Base-by-base conservation (phyloP, 2,888 invertebrate genomes). In the Selenia dentaria region DNA sequence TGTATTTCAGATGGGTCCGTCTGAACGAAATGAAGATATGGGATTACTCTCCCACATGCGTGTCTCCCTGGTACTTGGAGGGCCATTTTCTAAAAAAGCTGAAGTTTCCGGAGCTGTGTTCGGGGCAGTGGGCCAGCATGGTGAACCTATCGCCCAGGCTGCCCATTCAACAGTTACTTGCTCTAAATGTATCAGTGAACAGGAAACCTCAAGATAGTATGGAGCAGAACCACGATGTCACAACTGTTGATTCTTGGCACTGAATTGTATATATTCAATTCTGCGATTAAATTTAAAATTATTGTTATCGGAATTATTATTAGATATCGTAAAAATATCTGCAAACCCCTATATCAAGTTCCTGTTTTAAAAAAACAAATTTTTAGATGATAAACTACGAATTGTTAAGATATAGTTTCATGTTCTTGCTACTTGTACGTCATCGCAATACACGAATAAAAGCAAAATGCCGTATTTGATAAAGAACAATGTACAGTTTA, bases 41-140 rank as follows among this genome's bases (percentile, higher is more conserved):
- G 94, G 94, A 94, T 66, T 92, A 93, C 31, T 93, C 93, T 3
- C 94, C 94, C 0, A 92, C 93, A 0, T 96, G 96, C 66, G 91
- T 94, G 25, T 94, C 95, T 0, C 96, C 96, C 0, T 94, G 94
- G 61, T 92, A 92, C 57, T 80, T 95, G 4, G 95, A 94, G 31
- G 95, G 95, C 0, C 92, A 92, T 57, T 91, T 93, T 24, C 79
- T 96, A 25, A 92, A 93, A 58, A 93, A 93, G 44, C 89, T 95
- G 64, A 93, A 93, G 44, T 95, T 95, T 59, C 93, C 94, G 14
- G 94, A 94, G 54, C 91, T 95, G 0, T 96, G 95, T 66, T 92
- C 94, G 2, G 95, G 95, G 0, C 95, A 95, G 60, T 95, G 95
- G 95, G 95, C 95, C 12, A 95, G 95, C 58, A 94, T 95, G 94